These are phyloP conservation scores for Haemorhous mexicanus DNA, from an alignment of 2,113 vertebrate genomes.

Conservation along the genomic window DNA sequence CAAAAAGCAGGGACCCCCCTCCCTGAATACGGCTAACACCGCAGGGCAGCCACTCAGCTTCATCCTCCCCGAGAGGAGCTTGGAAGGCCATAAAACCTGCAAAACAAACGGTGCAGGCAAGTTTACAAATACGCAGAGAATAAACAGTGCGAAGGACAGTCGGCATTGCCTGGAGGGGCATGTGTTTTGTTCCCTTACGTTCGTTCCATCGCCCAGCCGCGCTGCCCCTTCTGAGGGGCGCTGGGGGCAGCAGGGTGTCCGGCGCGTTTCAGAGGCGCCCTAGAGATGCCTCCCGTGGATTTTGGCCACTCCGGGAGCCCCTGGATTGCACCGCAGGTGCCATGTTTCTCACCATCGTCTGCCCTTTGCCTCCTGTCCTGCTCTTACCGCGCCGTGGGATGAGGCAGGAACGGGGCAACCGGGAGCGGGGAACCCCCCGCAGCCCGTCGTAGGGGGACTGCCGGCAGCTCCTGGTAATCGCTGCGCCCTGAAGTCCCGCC, in stretches of 20 bases:
- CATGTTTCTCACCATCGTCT: background rate
- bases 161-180: background rate
- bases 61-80: background rate
- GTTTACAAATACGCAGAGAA: background rate
- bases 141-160: background rate
- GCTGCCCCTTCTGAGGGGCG: background rate
- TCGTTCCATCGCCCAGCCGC: background rate
- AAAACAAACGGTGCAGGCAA: background rate
- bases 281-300: background rate
- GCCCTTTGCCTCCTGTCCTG: background rate
- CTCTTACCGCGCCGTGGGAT: background rate
- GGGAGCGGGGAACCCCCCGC: background rate
- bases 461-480: background rate
- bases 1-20: background rate
- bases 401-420: background rate
- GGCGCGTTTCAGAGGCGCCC: fast-evolving
- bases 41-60: background rate
- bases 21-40: background rate
- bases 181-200: background rate
- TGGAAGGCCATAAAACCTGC: background rate
- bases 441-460: background rate
- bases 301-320: background rate
- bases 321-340: background rate
- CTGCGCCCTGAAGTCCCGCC: background rate
- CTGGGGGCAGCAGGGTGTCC: background rate